Conservation (phyloP, 1,140 invertebrate genomes). For the Zaprionus kolodkinae region DNA sequence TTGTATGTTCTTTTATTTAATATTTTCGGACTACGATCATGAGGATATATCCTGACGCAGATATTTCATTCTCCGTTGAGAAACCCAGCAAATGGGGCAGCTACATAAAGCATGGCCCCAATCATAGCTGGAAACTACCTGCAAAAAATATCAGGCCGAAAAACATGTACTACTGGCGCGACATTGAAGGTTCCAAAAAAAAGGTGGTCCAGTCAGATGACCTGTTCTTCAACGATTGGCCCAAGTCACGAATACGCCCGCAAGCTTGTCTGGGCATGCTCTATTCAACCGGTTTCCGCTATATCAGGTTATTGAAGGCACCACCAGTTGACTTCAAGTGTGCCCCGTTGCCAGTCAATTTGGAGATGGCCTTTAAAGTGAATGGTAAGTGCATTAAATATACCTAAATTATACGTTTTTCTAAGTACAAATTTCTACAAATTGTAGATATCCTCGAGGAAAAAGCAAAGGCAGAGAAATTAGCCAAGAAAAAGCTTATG, state of each 20-base stretch:
- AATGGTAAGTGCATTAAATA: neutral
- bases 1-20: neutral
- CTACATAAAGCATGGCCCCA: conserved; percentile 45
- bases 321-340: conserved; percentile 65
- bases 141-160: conserved; percentile 20
- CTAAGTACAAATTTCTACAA: neutral
- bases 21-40: conserved; percentile 19
- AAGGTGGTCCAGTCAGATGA: conserved; percentile 42
- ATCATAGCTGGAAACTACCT: conserved; percentile 64
- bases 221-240: conserved; percentile 55
- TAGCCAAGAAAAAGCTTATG: conserved; percentile 25
- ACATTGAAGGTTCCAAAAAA: conserved; percentile 49
- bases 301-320: conserved; percentile 48
- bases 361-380: conserved; percentile 39
- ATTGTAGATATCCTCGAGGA: neutral
- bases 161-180: conserved; percentile 62
- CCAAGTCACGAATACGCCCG: conserved; percentile 53
- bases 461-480: conserved; percentile 22
- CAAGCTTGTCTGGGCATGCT: conserved; percentile 70
- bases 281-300: conserved; percentile 64
- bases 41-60: conserved; percentile 56
- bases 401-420: neutral
- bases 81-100: conserved; percentile 49
- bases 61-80: conserved; percentile 62
- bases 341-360: conserved; percentile 64